phyloP scores from a whole-genome alignment of 2,113 vertebrate genomes.

The Nerophis lumbriciformis region DNA sequence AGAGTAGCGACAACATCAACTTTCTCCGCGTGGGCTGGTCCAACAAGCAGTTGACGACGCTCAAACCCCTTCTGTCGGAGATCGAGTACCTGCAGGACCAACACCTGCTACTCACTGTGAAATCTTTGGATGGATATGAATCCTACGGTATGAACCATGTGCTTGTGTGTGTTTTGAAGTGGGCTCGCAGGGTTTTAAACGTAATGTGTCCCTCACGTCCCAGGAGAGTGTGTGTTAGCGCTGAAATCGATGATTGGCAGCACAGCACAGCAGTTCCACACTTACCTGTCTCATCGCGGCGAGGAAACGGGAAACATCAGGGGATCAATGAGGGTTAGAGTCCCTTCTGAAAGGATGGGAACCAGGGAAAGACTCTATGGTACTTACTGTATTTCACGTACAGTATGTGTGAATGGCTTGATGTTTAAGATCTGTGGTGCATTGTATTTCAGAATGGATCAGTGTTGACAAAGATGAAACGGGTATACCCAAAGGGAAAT shows the following conservation, averaged over 20 bases:
- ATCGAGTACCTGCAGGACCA: constrained; percentile 97
- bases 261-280: constrained; percentile 93
- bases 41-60: constrained; percentile 88
- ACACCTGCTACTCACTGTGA: constrained; percentile 91
- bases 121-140: constrained; percentile 92
- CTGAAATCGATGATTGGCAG: constrained; percentile 98
- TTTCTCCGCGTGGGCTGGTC: constrained; percentile 96
- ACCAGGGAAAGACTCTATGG: constrained; percentile 93
- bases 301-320: constrained; percentile 96
- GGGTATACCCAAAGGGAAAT: constrained; percentile 79
- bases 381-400: constrained; percentile 41
- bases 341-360: constrained; percentile 87
- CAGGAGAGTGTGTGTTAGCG: constrained; percentile 93
- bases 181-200: background rate
- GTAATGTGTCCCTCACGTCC: background rate
- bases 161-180: background rate
- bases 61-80: constrained; percentile 94
- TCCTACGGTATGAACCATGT: constrained; percentile 77
- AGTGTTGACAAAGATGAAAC: constrained; percentile 91
- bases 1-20: constrained; percentile 95
- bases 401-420: background rate
- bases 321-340: constrained; percentile 91
- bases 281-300: constrained; percentile 89
- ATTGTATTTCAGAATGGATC: constrained; percentile 84
- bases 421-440: background rate